Conservation (phyloP, 2,113 vertebrate genomes). For the Semicossyphus pulcher region DNA sequence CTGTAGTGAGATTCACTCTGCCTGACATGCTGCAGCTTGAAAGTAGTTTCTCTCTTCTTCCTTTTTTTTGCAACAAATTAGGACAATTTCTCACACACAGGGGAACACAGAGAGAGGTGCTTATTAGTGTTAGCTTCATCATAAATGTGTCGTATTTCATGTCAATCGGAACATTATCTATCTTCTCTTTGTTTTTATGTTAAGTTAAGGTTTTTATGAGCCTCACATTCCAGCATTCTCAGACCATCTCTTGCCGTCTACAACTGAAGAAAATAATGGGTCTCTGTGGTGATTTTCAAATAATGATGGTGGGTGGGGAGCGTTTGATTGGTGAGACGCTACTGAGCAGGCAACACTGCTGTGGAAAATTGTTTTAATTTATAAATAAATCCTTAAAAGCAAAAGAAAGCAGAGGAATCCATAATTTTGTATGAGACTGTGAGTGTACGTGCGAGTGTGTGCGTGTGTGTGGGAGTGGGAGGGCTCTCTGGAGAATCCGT, state of each 20-base stretch:
- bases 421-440: background rate
- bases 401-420: constrained; percentile 21
- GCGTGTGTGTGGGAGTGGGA: constrained; percentile 13
- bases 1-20: background rate
- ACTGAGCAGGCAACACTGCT: background rate
- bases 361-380: background rate
- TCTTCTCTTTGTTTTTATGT: no score
- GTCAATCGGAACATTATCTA: background rate
- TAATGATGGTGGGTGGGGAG: constrained; percentile 2
- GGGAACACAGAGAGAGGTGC: no score
- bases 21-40: background rate
- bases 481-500: constrained; percentile 32
- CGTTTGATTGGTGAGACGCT: constrained; percentile 9
- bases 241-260: background rate
- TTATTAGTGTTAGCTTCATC: no score
- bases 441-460: background rate
- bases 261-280: background rate
- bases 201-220: no score
- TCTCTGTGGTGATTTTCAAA: constrained; percentile 13
- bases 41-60: background rate
- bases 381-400: constrained; percentile 37
- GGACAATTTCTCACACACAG: no score
- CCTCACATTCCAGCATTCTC: no score
- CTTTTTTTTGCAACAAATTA: background rate
- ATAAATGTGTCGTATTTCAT: no score